phyloP scores from a whole-genome alignment of 92 coral and sea anemone species.

The Plumapathes pennacea region DNA sequence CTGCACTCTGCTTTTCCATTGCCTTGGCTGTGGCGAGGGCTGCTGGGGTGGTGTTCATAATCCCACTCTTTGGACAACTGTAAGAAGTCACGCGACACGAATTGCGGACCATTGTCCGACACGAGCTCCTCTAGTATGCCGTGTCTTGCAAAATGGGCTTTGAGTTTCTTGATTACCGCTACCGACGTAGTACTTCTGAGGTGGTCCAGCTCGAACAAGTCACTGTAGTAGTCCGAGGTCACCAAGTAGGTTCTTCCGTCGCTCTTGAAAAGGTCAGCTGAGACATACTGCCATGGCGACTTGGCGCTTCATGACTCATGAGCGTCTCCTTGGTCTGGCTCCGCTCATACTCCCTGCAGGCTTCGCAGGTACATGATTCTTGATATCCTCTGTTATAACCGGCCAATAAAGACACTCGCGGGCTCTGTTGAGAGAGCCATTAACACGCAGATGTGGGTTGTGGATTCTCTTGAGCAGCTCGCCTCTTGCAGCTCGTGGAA shows the following conservation, averaged over 20 bases:
- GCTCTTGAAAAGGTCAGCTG: slow-evolving; percentile 8
- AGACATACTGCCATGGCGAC: slow-evolving; percentile 22
- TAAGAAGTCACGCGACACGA: neutral
- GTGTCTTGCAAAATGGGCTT: neutral
- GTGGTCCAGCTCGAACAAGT: slow-evolving; percentile 22
- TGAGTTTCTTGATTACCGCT: slow-evolving; percentile 5
- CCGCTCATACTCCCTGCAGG: slow-evolving; percentile 21
- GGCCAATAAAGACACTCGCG: slow-evolving; percentile 17
- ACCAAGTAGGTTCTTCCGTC: slow-evolving; percentile 3
- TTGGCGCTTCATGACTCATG: slow-evolving; percentile 14
- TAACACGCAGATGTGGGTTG: slow-evolving; percentile 1
- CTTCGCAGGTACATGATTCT: slow-evolving; percentile 25
- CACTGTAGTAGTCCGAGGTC: slow-evolving; percentile 15
- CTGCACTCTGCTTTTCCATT: slow-evolving; percentile 27
- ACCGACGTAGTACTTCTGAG: slow-evolving; percentile 4
- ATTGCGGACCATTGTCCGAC: slow-evolving; percentile 17
- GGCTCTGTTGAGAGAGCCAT: slow-evolving; percentile 1
- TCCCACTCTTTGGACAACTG: slow-evolving; percentile 32
- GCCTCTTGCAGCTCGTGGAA: slow-evolving; percentile 6
- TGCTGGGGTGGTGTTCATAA: slow-evolving; percentile 21
- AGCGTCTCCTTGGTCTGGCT: slow-evolving; percentile 34
- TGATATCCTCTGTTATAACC: slow-evolving; percentile 18
- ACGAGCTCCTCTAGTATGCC: slow-evolving; percentile 2
- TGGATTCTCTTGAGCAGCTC: slow-evolving; percentile 5
- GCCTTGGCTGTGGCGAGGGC: slow-evolving; percentile 1